A percentile compares a stretch with the other conserved stretches of the same genome.
phyloP scores from a whole-genome alignment of 2,797 vertebrate genomes.

The Tapera naevia region DNA sequence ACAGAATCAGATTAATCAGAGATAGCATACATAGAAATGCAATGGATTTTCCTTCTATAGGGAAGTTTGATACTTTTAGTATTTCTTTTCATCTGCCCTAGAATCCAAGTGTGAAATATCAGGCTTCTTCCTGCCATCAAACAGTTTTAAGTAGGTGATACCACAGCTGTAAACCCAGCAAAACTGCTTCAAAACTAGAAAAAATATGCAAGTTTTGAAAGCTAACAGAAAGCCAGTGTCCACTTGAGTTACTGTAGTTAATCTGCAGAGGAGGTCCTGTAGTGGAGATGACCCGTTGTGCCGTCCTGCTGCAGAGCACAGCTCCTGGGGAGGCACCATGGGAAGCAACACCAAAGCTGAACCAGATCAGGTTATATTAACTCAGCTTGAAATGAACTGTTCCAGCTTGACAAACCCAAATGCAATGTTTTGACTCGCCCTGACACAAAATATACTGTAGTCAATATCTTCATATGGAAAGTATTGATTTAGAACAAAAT shows the following conservation, averaged over 20 bases:
- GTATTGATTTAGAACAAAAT: conserved; percentile 2
- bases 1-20: neutral
- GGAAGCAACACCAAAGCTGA: neutral
- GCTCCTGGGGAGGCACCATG: neutral
- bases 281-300: rapidly evolving
- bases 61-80: neutral
- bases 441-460: neutral
- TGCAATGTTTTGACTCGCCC: neutral
- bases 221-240: neutral
- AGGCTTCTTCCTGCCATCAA: neutral
- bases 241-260: neutral
- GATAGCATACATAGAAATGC: neutral
- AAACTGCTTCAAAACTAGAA: neutral
- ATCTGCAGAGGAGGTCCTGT: neutral
- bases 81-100: neutral
- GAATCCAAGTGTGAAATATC: neutral
- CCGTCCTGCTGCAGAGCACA: too few species aligned
- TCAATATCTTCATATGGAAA: neutral
- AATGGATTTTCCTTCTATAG: neutral
- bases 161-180: neutral
- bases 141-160: neutral
- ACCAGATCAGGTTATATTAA: neutral
- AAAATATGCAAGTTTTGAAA: neutral
- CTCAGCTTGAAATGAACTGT: neutral
- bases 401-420: neutral